A percentile compares a stretch with the other conserved stretches of the same genome.
Evolutionary conservation across 2,113 vertebrate genomes (phyloP).

Genomic region (Mionectes macconnelli): DNA sequence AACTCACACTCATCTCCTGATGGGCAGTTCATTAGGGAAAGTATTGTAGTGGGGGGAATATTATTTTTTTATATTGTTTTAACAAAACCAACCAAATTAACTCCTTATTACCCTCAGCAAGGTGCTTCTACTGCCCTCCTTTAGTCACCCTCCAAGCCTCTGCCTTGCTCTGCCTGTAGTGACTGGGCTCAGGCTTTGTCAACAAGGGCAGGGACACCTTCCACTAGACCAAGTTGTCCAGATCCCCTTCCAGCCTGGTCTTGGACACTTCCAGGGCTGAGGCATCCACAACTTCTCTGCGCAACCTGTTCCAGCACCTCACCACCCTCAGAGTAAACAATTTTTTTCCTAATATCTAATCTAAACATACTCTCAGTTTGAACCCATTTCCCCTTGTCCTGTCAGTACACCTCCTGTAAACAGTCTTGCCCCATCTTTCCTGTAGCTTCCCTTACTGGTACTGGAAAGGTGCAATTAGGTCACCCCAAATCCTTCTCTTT

Average conservation of each 20-base stretch:
- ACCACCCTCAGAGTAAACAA: not conserved
- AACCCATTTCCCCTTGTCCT: not conserved
- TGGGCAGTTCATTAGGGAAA: conserved; percentile 54
- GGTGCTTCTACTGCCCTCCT: not conserved
- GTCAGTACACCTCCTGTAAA: not conserved
- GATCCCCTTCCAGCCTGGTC: not conserved
- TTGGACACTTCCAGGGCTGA: not conserved
- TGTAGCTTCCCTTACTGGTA: not conserved
- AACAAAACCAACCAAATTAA: conserved; percentile 26
- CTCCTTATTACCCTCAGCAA: not conserved
- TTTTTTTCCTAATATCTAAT: too few species aligned
- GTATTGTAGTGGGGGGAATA: not conserved
- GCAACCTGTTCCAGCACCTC: not conserved
- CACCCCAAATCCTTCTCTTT: not conserved
- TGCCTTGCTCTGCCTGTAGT: not conserved
- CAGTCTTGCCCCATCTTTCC: not conserved
- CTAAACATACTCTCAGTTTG: not conserved
- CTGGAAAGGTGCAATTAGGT: not conserved
- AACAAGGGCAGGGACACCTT: not conserved
- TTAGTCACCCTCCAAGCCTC: not conserved
- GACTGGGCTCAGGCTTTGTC: not conserved
- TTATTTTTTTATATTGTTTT: not conserved
- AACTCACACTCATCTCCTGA: not conserved
- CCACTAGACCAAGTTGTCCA: not conserved
- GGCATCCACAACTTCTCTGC: not conserved